Conservation (phyloP, 1,140 invertebrate genomes). For the Trinorchestia longiramus region DNA sequence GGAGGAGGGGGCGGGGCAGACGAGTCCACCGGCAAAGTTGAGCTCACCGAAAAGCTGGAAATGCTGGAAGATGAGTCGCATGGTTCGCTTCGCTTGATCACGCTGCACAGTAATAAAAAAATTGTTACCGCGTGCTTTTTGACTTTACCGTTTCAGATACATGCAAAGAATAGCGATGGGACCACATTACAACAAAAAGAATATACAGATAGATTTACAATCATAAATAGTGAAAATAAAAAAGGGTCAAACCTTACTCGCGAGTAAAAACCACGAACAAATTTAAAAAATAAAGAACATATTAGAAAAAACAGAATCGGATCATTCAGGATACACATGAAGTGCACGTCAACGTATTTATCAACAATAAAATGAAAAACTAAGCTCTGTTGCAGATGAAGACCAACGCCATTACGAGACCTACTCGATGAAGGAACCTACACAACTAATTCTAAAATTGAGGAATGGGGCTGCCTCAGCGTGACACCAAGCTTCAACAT, state of each 20-base stretch:
- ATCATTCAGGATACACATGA: not conserved
- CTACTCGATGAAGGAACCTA: not conserved
- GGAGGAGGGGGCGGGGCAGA: not conserved
- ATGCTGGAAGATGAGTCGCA: not conserved
- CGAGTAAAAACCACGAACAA: no score
- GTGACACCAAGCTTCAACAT: no score
- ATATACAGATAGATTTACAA: not conserved
- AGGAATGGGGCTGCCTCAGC: not conserved
- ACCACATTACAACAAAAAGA: not conserved
- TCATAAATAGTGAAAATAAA: not conserved
- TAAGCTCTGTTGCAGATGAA: not conserved
- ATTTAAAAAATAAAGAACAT: no score
- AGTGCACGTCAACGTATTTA: not conserved
- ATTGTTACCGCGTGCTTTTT: not conserved
- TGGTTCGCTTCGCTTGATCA: constrained; percentile 22
- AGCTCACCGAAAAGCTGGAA: constrained; percentile 20
- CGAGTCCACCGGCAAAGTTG: not conserved
- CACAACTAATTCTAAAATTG: not conserved
- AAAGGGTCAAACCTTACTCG: no score
- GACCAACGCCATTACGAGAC: not conserved
- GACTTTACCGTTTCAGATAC: not conserved
- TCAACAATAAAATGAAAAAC: not conserved
- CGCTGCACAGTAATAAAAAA: not conserved
- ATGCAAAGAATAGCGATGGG: not conserved
- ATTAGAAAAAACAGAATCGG: not conserved